Percentiles rank a stretch among this genome's conserved stretches.
Evolutionary conservation across 2,888 invertebrate genomes (phyloP).

Genomic region (Baccha elongata): DNA sequence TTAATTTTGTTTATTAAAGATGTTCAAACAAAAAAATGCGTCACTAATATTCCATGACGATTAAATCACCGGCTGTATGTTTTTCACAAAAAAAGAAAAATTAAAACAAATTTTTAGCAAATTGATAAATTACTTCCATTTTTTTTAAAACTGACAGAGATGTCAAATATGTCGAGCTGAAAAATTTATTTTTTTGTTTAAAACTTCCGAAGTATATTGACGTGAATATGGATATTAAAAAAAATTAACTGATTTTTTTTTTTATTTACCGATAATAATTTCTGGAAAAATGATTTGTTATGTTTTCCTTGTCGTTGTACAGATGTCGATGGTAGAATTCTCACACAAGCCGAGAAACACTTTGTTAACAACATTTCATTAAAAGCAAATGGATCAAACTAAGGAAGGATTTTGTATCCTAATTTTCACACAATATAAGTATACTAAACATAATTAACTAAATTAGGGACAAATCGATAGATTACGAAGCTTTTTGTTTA

Average conservation of each 20-base stretch:
- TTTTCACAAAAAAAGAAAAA: neutral
- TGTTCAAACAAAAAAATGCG: neutral
- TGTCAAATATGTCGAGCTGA: neutral
- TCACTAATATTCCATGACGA: slow-evolving; percentile 37
- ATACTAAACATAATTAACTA: neutral
- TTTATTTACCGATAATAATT: slow-evolving; percentile 63
- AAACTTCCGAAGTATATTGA: no score
- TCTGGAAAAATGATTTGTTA: slow-evolving; percentile 64
- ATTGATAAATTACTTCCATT: neutral
- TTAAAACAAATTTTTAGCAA: neutral
- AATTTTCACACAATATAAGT: slow-evolving; percentile 23
- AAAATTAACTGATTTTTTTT: no score
- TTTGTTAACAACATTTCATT: slow-evolving; percentile 77
- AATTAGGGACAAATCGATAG: slow-evolving; percentile 45
- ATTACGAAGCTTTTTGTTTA: slow-evolving; percentile 11
- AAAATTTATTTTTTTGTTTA: neutral
- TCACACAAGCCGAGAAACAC: slow-evolving; percentile 74
- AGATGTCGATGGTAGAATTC: slow-evolving; percentile 52
- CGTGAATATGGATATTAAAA: no score
- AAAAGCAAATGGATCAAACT: neutral
- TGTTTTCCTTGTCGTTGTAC: slow-evolving; percentile 36
- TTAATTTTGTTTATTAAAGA: neutral
- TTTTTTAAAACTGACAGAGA: neutral
- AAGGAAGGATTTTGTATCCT: neutral
- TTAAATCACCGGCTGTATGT: neutral